phyloP scores from a whole-genome alignment of 2,888 invertebrate genomes.

The Standfussiana lucernea region DNA sequence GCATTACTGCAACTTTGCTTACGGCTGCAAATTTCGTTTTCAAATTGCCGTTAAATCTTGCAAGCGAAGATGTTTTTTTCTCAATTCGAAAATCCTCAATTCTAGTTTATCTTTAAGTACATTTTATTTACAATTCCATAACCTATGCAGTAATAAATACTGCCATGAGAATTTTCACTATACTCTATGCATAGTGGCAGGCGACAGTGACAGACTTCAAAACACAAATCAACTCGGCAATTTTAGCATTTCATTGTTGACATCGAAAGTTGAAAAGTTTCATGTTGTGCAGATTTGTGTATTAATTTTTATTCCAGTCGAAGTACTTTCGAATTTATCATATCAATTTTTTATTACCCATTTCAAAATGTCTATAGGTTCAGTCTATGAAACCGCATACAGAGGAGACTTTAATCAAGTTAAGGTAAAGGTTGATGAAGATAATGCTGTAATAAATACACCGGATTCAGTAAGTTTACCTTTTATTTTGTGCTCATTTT shows the following conservation, averaged over 20 bases:
- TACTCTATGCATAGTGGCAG: not conserved
- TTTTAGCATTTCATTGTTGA: constrained; percentile 1
- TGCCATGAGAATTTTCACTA: not conserved
- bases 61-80: too few species aligned
- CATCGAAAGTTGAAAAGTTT: not conserved
- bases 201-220: not conserved
- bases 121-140: too few species aligned
- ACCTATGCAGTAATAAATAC: not conserved
- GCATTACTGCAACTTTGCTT: too few species aligned
- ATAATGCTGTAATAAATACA: constrained; percentile 78
- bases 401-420: constrained; percentile 93
- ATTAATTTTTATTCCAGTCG: not conserved
- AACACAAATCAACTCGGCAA: not conserved
- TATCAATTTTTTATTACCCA: not conserved
- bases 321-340: not conserved
- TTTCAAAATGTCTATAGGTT: constrained; percentile 84
- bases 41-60: too few species aligned
- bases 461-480: constrained; percentile 79
- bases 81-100: too few species aligned
- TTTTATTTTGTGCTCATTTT: not conserved
- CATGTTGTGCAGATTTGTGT: not conserved
- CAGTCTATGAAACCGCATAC: constrained; percentile 92
- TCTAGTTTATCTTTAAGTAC: too few species aligned
- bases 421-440: constrained; percentile 91
- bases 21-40: too few species aligned